These are phyloP conservation scores for Labeo calbasu DNA, from an alignment of 2,797 vertebrate genomes.

Conservation along the genomic window DNA sequence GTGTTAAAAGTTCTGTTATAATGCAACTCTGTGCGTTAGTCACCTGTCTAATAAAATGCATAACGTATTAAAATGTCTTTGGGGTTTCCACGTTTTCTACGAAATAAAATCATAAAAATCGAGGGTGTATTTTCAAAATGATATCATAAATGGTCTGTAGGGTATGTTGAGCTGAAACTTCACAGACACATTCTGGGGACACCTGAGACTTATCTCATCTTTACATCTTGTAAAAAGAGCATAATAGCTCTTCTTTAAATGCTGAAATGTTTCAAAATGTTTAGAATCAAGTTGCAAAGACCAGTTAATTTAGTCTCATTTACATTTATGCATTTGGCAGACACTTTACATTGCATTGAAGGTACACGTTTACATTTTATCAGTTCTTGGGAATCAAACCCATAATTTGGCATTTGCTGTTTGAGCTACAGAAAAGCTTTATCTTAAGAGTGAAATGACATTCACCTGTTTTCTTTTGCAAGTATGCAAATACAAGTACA, in stretches of 20 bases:
- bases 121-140: too few relatives aligned
- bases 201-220: too few relatives aligned
- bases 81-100: too few relatives aligned
- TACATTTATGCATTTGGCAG: background rate
- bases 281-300: background rate
- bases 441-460: background rate
- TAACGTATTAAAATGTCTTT: too few relatives aligned
- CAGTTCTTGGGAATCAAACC: background rate
- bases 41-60: too few relatives aligned
- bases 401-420: background rate
- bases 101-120: too few relatives aligned
- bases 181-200: too few relatives aligned
- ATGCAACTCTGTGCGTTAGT: too few relatives aligned
- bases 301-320: background rate
- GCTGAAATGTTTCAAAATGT: background rate
- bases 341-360: background rate
- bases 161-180: too few relatives aligned
- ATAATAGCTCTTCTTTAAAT: background rate
- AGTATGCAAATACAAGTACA: constrained; percentile 22
- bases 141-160: too few relatives aligned
- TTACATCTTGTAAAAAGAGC: too few relatives aligned
- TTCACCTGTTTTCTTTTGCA: constrained; percentile 25
- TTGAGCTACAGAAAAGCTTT: background rate
- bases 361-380: background rate
- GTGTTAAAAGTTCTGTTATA: too few relatives aligned